Conservation (phyloP, 92 coral and sea anemone species). For the Porites rus region DNA sequence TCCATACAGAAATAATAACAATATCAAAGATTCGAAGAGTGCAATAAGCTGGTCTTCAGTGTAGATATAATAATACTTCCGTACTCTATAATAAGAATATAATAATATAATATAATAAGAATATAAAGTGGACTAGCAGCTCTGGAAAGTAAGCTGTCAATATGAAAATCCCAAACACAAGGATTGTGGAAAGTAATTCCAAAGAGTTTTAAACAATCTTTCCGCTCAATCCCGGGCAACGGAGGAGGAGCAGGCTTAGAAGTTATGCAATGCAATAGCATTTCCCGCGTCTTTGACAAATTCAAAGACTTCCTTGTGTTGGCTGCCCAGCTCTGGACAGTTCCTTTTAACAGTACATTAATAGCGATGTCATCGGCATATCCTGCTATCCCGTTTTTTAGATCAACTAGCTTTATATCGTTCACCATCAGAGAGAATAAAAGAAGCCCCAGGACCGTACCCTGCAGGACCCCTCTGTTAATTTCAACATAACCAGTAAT, state of each 20-base stretch:
- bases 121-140: conserved; percentile 54
- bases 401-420: conserved; percentile 29
- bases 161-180: conserved; percentile 46
- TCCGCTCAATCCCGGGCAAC: conserved; percentile 39
- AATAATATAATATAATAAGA: not conserved
- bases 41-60: conserved; percentile 40
- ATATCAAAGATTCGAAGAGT: conserved; percentile 40
- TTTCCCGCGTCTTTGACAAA: conserved; percentile 39
- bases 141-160: conserved; percentile 42
- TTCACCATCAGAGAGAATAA: conserved; percentile 51
- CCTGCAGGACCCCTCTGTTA: conserved; percentile 3
- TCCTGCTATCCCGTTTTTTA: conserved; percentile 27
- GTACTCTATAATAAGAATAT: conserved; percentile 19
- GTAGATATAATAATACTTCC: conserved; percentile 64
- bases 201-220: conserved; percentile 42
- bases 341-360: conserved; percentile 35
- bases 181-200: conserved; percentile 51
- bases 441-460: not conserved
- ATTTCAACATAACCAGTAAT: not conserved
- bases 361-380: conserved; percentile 40
- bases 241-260: conserved; percentile 43
- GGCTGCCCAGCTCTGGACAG: conserved; percentile 42
- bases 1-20: conserved; percentile 54
- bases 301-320: conserved; percentile 44
- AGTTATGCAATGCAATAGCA: conserved; percentile 39